Conservation (phyloP, 2,113 vertebrate genomes). For the Nothoprocta perdicaria region DNA sequence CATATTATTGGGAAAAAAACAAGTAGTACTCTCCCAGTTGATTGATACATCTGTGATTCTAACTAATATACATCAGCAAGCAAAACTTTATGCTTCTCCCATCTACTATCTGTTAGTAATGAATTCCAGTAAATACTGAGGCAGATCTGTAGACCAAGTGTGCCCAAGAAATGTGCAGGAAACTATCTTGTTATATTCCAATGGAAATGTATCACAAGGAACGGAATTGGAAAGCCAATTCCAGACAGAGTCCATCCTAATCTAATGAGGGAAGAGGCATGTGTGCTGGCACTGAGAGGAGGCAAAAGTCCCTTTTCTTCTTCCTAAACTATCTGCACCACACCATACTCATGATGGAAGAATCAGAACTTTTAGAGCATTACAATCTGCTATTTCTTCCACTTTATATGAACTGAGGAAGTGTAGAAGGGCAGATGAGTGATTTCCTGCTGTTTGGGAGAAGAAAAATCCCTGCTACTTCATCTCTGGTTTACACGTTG, state of each 20-base stretch:
- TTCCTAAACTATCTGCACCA: not conserved
- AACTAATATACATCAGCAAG: not conserved
- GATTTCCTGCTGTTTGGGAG: not conserved
- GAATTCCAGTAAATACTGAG: not conserved
- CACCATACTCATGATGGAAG: not conserved
- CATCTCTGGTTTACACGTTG: not conserved
- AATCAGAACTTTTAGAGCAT: not conserved
- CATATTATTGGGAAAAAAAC: not conserved
- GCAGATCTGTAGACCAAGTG: not conserved
- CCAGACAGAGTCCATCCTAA: fast-evolving
- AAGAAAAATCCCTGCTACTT: not conserved
- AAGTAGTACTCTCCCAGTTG: not conserved
- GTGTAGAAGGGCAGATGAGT: not conserved
- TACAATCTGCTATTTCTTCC: not conserved
- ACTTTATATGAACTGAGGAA: not conserved
- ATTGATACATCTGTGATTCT: not conserved
- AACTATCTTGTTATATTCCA: not conserved
- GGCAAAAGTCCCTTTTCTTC: not conserved
- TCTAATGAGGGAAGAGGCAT: not conserved
- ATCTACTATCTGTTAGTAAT: not conserved
- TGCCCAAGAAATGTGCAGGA: not conserved
- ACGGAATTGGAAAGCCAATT: not conserved
- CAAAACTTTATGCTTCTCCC: not conserved
- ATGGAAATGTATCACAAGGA: not conserved
- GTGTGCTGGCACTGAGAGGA: fast-evolving